A percentile compares a stretch with the other conserved stretches of the same genome.
phyloP scores from a whole-genome alignment of 2,888 invertebrate species.

The Tillus elongatus region DNA sequence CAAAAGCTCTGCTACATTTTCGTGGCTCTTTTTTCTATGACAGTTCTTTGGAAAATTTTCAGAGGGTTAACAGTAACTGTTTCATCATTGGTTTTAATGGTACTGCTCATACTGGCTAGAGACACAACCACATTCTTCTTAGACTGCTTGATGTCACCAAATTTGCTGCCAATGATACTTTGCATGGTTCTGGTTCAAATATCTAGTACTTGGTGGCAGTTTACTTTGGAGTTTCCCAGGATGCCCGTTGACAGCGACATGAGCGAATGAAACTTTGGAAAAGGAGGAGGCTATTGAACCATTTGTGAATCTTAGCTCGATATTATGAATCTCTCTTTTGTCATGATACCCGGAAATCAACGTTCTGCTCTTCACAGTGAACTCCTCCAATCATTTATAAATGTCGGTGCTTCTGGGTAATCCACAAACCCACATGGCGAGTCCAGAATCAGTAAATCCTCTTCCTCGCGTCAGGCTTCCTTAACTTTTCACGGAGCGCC shows the following conservation, averaged over 20 bases:
- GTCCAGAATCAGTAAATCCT: no score
- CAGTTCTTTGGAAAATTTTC: slow-evolving; percentile 18
- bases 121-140: slow-evolving; percentile 17
- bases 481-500: no score
- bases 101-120: slow-evolving; percentile 14
- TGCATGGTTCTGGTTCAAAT: slow-evolving; percentile 15
- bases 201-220: slow-evolving; percentile 17
- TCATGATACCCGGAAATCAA: slow-evolving; percentile 18
- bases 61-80: slow-evolving; percentile 17
- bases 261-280: slow-evolving; percentile 16
- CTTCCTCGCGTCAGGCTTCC: no score
- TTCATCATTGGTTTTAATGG: slow-evolving; percentile 18
- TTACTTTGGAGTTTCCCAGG: slow-evolving; percentile 17
- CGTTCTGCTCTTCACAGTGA: slow-evolving; percentile 20
- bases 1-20: no score
- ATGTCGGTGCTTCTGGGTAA: no score
- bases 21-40: slow-evolving; percentile 16
- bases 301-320: no score
- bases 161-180: slow-evolving; percentile 15
- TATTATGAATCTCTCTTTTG: slow-evolving; percentile 16
- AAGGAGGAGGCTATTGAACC: slow-evolving; percentile 20
- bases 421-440: no score
- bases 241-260: slow-evolving; percentile 19
- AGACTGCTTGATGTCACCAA: no score
- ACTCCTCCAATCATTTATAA: no score